Evolutionary conservation across 2,797 vertebrate species (phyloP), one percentile per base, ranked within the genome.

Genomic region (Buceros bicornis): DNA sequence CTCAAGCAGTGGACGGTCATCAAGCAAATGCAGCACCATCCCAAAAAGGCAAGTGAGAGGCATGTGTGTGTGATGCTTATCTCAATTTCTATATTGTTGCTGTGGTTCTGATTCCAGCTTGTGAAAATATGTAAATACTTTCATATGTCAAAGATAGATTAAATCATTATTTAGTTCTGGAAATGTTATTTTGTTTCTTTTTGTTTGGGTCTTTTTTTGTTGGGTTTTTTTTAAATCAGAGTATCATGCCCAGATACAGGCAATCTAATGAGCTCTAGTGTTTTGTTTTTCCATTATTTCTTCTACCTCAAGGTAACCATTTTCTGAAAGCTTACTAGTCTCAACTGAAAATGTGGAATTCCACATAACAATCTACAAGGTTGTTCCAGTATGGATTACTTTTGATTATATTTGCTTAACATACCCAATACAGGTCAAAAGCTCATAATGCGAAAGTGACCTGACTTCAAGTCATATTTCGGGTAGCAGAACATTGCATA

Each of bases 241-340:
- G 20, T 73, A 35, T 57, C n/a, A 50, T 72, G 53, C 65, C 81
- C 51, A 83, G 56, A 67, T 66, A 73, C 1, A 90, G 51, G 74
- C 86, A 96, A 84, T 48, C 89, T 80, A 95, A 90, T 79, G 56
- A 95, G 89, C 57, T 79, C 45, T 89, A 62, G 58, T 56, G 57
- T 56, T 78, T 83, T 91, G 54, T 65, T 97, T 95, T 67, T 51
- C n/a, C 43, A 50, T 71, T 67, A 93, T 72, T 92, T 90, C 40
- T 56, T 96, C 84, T 83, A 97, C 93, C 90, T 88, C 70, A 92
- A 95, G 91, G 96, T 57, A 61, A 78, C 16, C 53, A 70, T 96
- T 97, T 97, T 96, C 87, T 80, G 86, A 71, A 96, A 95, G 85
- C 57, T 31, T 93, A 74, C 89, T 93, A 89, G 53, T 61, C 50